A percentile compares a stretch with the other conserved stretches of the same genome.
phyloP scores from a whole-genome alignment of 2,888 invertebrate species.

The Conops quadrifasciatus region DNA sequence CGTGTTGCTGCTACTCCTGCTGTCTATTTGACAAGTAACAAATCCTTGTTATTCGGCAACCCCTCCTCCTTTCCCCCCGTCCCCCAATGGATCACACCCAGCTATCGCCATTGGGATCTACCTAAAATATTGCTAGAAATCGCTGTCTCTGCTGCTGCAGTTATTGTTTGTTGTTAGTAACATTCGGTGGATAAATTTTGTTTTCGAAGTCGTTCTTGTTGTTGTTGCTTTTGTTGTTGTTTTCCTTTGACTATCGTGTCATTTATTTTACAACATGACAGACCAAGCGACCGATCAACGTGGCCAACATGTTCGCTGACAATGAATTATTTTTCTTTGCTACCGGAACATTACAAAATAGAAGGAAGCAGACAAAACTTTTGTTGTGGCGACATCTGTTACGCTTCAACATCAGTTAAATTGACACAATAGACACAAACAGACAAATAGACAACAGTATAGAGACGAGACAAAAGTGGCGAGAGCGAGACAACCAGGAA shows the following conservation, averaged over 20 bases:
- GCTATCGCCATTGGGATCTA: neutral
- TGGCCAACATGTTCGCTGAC: neutral
- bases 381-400: constrained; percentile 48
- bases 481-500: neutral
- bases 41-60: neutral
- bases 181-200: neutral
- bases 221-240: too few species aligned
- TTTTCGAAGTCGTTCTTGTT: neutral
- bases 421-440: too few species aligned
- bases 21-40: constrained; percentile 1
- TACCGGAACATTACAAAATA: neutral
- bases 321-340: constrained; percentile 1
- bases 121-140: neutral
- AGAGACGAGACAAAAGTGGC: neutral
- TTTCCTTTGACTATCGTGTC: neutral
- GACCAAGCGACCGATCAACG: neutral
- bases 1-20: neutral
- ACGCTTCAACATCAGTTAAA: constrained; percentile 41
- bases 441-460: constrained; percentile 10
- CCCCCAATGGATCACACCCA: neutral
- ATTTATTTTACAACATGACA: constrained; percentile 2
- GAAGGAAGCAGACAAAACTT: too few species aligned
- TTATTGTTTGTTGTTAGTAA: neutral
- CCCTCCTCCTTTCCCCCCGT: neutral
- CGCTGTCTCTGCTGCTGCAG: neutral